Base-by-base conservation (phyloP, 2,888 invertebrate genomes). In the Rugalucina vietnamica region DNA sequence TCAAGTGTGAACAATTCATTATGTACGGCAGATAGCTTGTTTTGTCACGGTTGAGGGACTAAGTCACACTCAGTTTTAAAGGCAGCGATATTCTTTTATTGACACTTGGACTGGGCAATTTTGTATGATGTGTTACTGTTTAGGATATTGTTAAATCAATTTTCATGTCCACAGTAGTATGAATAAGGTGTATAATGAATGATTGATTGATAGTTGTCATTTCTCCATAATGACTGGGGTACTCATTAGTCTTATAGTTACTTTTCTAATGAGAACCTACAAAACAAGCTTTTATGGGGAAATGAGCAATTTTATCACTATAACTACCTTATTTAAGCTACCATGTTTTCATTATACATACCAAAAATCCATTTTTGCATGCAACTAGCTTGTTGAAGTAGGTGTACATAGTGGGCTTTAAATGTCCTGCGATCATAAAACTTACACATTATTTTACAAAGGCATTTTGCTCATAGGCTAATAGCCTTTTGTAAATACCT, bases 31-130 rank as follows among this genome's bases (percentile, higher is more conserved):
- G 43, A 43, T 12, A 34, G 65, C 65, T 72, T 72, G 71, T 71
- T 14, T 37, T 72, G 72, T 49, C 72, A 72, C 39, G 72, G 72
- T 72, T 39, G 39, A 49, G 72, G 72, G 72, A 72, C 72, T 72
- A 72, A 72, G 72, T 72, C 43, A 72, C 72, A 72, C 49, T 8
- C 43, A n/a, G 49, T 72, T 39, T 72, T 72, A 72, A 72, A 72
- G 72, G 72, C 72, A 72, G 72, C 72, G 39, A 34, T 65, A 34
- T 57, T 65, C 8, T 60, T 29, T 65, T 65, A 65, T 65, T 18
- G 8, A 65, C 29, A 65, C 24, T 4, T 60, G 60, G 60, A 60
- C 29, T 60, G 18, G 65, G 29, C 65, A 34, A 65, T 34, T 65
- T 65, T 65, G 65, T 65, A 34, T 65, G 65, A 65, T 65, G 65